Evolutionary conservation across 2,797 vertebrate genomes (phyloP), one percentile per base, ranked within the genome.

Genomic region (Tokudaia muenninki): DNA sequence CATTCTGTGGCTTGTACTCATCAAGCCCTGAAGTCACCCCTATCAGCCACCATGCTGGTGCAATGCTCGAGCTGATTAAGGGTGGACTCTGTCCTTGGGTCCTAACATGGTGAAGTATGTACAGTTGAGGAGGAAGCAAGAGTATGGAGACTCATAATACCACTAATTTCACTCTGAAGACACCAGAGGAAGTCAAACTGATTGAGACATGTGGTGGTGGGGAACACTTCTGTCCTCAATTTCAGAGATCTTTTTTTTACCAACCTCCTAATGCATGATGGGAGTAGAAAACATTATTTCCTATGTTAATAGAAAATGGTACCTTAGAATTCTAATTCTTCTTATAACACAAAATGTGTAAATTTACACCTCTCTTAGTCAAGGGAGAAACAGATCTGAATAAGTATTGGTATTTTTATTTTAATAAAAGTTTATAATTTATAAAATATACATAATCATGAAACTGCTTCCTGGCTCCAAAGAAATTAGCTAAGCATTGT

Each of bases 1-100:
- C 99, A 99, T 99, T 99, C 92, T 99, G 99, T 47, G 99, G 99
- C 98, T 99, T 99, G 98, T 99, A 99, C 96, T 99, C 99, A 0
- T 99, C 99, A 9, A 99, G 99, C 99, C 90, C 99, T 99, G 96
- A 99, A 99, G 84, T 99, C 99, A 13, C 99, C 99, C 0, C 99
- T 99, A 97, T 99, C 99, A 1, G 99, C 99, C 96, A 99, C 99
- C 80, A 99, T 99, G 77, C 99, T 99, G 4, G 99, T 99, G 99
- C 98, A 95, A 89, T 99, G 99, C 98, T 99, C 99, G 75, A 99
- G 99, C 98, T 99, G 99, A 55, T 98, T 99, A 92, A 99, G 98
- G 16, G 98, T 99, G 0, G 99, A 99, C 98, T 99, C 99, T 99
- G 99, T 99, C 97, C 99, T 99, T 88, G 98, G 98, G 90, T 99